These are phyloP conservation scores for Neodiprion lecontei DNA, from an alignment of 1,140 invertebrate genomes.

Conservation along the genomic window DNA sequence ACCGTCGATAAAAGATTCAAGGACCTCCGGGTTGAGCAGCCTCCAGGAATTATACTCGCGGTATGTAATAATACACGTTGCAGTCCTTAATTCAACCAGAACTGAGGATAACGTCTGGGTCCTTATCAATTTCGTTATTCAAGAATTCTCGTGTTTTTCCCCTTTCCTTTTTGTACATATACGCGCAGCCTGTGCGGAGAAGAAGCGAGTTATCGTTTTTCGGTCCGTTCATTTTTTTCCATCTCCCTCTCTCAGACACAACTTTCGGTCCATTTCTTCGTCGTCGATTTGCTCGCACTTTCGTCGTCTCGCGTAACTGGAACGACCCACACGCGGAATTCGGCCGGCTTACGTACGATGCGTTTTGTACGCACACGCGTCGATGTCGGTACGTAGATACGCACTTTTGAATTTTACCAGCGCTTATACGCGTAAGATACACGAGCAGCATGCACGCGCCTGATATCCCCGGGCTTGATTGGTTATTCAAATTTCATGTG, in stretches of 20 bases:
- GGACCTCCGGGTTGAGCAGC: not conserved
- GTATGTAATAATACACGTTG: not conserved
- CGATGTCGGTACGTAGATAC: not conserved
- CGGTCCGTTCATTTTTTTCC: conserved; percentile 20
- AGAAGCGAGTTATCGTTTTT: conserved; percentile 39
- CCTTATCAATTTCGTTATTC: conserved; percentile 5
- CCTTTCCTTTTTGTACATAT: not conserved
- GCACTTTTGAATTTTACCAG: not conserved
- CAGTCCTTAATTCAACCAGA: not conserved
- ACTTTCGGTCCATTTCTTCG: conserved; percentile 15
- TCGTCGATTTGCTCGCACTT: not conserved
- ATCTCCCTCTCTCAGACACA: conserved; percentile 10
- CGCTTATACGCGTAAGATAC: not conserved
- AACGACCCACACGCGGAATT: conserved; percentile 39
- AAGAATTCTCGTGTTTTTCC: not conserved
- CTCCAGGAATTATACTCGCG: no score
- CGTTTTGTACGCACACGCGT: not conserved
- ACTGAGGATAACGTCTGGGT: not conserved
- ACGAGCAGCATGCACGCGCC: conserved; percentile 3
- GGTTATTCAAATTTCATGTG: conserved; percentile 4
- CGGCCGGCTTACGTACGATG: not conserved
- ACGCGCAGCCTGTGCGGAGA: conserved; percentile 26
- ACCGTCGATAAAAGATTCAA: not conserved
- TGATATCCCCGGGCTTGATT: not conserved
- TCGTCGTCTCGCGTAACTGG: conserved; percentile 41